phyloP scores from a whole-genome alignment of 2,888 invertebrate species.

The Cephus pulcher region DNA sequence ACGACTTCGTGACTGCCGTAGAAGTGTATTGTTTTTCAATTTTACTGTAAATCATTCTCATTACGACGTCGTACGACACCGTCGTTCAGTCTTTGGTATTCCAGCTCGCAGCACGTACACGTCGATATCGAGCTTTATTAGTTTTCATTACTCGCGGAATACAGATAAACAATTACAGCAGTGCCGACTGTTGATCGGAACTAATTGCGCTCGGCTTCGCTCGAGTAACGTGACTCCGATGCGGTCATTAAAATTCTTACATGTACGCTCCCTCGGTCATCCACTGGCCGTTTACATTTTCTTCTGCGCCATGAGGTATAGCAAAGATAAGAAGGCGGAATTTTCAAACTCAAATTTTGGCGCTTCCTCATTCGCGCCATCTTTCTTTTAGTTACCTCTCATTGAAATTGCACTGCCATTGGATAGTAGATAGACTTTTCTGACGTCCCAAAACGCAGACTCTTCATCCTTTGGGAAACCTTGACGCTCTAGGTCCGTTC shows the following conservation, averaged over 20 bases:
- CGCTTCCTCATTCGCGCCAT: background rate
- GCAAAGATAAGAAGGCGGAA: background rate
- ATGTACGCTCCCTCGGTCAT: background rate
- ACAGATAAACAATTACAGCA: background rate
- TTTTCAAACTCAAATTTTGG: background rate
- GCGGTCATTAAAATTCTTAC: slow-evolving; percentile 1
- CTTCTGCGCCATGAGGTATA: background rate
- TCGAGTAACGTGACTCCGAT: background rate
- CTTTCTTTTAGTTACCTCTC: background rate
- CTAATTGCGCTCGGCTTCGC: background rate
- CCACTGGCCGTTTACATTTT: background rate
- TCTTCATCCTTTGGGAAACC: background rate
- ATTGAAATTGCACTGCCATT: background rate
- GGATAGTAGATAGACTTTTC: background rate
- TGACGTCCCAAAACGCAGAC: background rate
- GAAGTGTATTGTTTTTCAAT: background rate
- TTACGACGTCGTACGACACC: background rate
- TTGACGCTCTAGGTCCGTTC: background rate
- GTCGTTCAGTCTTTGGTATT: background rate
- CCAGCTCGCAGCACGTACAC: background rate
- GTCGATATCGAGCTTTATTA: background rate
- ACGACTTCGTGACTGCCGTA: background rate
- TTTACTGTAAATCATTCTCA: background rate
- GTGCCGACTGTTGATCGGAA: background rate
- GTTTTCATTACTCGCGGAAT: background rate